A percentile compares a stretch with the other conserved stretches of the same genome.
These are phyloP conservation scores for Branchellion lobata DNA, from an alignment of 2,888 invertebrate genomes.

Conservation along the genomic window DNA sequence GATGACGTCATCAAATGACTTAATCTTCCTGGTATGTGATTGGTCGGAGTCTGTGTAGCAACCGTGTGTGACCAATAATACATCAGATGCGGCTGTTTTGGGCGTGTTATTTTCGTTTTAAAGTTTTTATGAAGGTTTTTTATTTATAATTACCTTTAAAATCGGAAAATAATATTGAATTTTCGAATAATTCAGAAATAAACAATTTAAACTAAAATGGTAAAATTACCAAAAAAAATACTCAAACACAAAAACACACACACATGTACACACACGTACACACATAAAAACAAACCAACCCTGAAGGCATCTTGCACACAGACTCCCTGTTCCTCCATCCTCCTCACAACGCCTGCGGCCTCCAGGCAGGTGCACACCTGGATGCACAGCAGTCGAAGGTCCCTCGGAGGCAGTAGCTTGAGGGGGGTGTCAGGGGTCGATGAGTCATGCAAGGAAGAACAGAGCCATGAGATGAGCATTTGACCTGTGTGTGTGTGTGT, in stretches of 20 bases:
- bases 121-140: background rate
- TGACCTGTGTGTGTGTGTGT: no score
- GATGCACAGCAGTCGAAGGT: conserved; percentile 70
- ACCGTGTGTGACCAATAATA: conserved; percentile 87
- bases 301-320: conserved; percentile 63
- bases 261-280: no score
- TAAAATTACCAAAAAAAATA: no score
- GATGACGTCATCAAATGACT: conserved; percentile 75
- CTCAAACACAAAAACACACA: no score
- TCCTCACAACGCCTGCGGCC: conserved; percentile 76
- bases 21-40: conserved; percentile 72
- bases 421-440: conserved; percentile 68
- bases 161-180: no score
- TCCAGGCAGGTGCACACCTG: conserved; percentile 85
- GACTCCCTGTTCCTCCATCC: conserved; percentile 44
- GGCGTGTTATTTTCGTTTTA: conserved; percentile 6
- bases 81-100: conserved; percentile 78
- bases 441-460: conserved; percentile 73
- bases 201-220: no score
- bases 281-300: conserved; percentile 67
- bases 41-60: conserved; percentile 69
- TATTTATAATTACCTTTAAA: no score
- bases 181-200: no score
- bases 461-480: conserved; percentile 86
- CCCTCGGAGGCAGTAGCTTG: conserved; percentile 69